phyloP scores from a whole-genome alignment of 35 echinoderm and acorn worm genomes.

The Anneissia japonica region DNA sequence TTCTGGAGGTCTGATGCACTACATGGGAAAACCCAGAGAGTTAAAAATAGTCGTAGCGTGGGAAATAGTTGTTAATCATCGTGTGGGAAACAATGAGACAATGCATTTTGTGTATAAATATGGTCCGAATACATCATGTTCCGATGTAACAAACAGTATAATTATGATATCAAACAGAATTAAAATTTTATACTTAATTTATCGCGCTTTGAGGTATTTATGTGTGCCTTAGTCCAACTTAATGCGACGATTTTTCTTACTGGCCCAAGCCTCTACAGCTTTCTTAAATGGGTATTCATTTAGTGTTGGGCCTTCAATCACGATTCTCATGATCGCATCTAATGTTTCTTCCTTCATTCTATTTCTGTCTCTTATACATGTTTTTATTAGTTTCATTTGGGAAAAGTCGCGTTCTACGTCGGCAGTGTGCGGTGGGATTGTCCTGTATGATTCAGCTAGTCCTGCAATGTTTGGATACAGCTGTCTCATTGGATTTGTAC shows the following conservation, averaged over 20 bases:
- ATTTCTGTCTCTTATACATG: conserved; percentile 14
- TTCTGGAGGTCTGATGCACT: too few species aligned
- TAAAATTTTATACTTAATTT: too few species aligned
- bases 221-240: neutral
- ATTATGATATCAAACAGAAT: too few species aligned
- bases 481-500: neutral
- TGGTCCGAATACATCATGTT: too few species aligned
- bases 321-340: conserved; percentile 19
- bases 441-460: conserved; percentile 22
- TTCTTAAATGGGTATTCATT: conserved; percentile 9
- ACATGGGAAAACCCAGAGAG: too few species aligned
- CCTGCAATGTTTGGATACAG: conserved; percentile 19
- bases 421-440: conserved; percentile 22
- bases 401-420: conserved; percentile 37
- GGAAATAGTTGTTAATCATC: too few species aligned
- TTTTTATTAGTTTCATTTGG: conserved; percentile 43
- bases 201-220: too few species aligned
- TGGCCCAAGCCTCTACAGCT: conserved; percentile 43
- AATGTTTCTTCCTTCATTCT: conserved; percentile 34
- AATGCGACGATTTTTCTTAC: conserved; percentile 34
- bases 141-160: too few species aligned
- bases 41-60: too few species aligned
- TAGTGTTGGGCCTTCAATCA: conserved; percentile 32
- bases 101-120: too few species aligned
- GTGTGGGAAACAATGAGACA: too few species aligned